phyloP scores from a whole-genome alignment of 2,797 vertebrate species.

The Enteromius argenteus region DNA sequence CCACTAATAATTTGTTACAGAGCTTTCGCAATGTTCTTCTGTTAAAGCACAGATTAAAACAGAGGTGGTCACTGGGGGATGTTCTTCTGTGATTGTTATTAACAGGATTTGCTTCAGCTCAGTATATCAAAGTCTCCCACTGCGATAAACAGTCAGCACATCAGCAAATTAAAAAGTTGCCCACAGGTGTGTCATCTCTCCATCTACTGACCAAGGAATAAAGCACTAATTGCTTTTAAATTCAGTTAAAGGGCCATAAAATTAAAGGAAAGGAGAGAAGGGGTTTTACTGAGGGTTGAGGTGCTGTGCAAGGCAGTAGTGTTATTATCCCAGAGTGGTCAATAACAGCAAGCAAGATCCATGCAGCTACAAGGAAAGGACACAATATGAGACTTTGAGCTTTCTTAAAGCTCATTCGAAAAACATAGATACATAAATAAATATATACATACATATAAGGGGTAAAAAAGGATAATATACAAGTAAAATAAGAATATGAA shows the following conservation, averaged over 20 bases:
- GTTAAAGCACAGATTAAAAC: conserved; percentile 82
- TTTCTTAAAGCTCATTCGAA: neutral
- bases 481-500: neutral
- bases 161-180: conserved; percentile 86
- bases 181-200: conserved; percentile 81
- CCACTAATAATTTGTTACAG: conserved; percentile 79
- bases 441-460: neutral
- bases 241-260: conserved; percentile 85
- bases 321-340: conserved; percentile 75
- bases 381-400: neutral
- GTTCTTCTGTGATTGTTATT: conserved; percentile 77
- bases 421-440: neutral
- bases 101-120: conserved; percentile 85
- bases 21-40: conserved; percentile 68
- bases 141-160: conserved; percentile 83
- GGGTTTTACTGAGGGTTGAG: conserved; percentile 71
- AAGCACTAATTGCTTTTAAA: conserved; percentile 85
- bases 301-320: conserved; percentile 71
- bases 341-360: conserved; percentile 39
- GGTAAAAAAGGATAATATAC: neutral
- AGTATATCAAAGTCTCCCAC: conserved; percentile 83
- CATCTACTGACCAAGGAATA: conserved; percentile 76
- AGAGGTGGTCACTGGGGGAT: conserved; percentile 74
- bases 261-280: conserved; percentile 75
- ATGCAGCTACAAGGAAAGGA: conserved; percentile 7